These are phyloP conservation scores for Prorops nasuta DNA, from an alignment of 1,140 invertebrate species.

Conservation along the genomic window DNA sequence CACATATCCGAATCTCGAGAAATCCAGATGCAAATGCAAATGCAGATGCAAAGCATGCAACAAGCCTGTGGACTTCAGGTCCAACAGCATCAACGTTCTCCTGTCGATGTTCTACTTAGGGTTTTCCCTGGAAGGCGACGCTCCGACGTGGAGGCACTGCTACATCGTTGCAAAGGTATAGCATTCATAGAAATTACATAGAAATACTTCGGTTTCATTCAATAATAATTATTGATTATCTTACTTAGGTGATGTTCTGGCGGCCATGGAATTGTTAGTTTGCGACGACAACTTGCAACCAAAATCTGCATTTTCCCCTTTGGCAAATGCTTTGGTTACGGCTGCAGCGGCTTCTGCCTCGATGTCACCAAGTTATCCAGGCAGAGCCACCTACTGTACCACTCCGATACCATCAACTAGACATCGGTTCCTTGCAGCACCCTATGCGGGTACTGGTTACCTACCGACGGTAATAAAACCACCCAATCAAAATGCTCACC, in stretches of 20 bases:
- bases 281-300: constrained; percentile 63
- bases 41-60: constrained; percentile 49
- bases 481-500: constrained; percentile 50
- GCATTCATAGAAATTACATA: too few relatives aligned
- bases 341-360: constrained; percentile 60
- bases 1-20: constrained; percentile 45
- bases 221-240: neutral
- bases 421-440: constrained; percentile 71
- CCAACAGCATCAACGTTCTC: constrained; percentile 60
- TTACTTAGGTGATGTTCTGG: constrained; percentile 75
- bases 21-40: constrained; percentile 52
- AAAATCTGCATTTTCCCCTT: constrained; percentile 74
- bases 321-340: constrained; percentile 62
- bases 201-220: neutral
- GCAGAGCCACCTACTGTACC: constrained; percentile 52
- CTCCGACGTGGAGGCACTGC: constrained; percentile 77
- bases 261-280: constrained; percentile 86
- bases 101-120: constrained; percentile 72
- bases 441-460: constrained; percentile 78
- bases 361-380: constrained; percentile 55
- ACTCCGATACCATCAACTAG: constrained; percentile 57
- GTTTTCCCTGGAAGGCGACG: constrained; percentile 85
- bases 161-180: constrained; percentile 67
- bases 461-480: constrained; percentile 75
- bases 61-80: constrained; percentile 44